Evolutionary conservation across 2,888 invertebrate species (phyloP).

Genomic region (Metalampra italica): DNA sequence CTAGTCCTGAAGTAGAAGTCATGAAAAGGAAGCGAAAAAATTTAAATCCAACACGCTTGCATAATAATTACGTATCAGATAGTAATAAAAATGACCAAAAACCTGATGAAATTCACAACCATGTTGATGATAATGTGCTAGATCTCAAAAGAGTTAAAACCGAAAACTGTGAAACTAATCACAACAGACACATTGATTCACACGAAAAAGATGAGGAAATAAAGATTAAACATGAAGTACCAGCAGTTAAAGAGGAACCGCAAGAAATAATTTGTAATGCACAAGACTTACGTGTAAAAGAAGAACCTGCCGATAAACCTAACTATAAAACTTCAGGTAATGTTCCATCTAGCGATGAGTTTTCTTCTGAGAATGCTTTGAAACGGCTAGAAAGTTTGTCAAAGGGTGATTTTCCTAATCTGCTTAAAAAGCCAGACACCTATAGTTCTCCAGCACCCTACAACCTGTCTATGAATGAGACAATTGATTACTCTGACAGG

Average conservation of each 20-base stretch:
- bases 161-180: slow-evolving; percentile 31
- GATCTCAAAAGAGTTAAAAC: slow-evolving; percentile 62
- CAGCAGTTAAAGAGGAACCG: slow-evolving; percentile 47
- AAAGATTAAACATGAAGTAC: slow-evolving; percentile 52
- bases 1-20: slow-evolving; percentile 81
- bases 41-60: slow-evolving; percentile 90
- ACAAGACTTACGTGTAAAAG: slow-evolving; percentile 60
- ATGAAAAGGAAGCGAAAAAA: slow-evolving; percentile 94
- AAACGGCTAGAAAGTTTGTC: slow-evolving; percentile 89
- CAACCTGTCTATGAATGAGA: slow-evolving; percentile 59
- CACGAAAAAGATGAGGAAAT: slow-evolving; percentile 27
- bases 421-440: slow-evolving; percentile 46
- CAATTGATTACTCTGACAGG: slow-evolving; percentile 69
- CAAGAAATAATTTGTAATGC: slow-evolving; percentile 38
- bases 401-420: slow-evolving; percentile 84
- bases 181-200: slow-evolving; percentile 19
- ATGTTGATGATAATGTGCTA: slow-evolving; percentile 45
- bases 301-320: slow-evolving; percentile 56
- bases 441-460: slow-evolving; percentile 46
- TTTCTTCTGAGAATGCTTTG: slow-evolving; percentile 82
- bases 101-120: slow-evolving; percentile 30
- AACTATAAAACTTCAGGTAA: slow-evolving; percentile 41
- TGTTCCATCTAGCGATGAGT: slow-evolving; percentile 34
- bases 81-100: slow-evolving; percentile 32
- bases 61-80: slow-evolving; percentile 53